Evolutionary conservation across 2,888 invertebrate species (phyloP), one percentile per base, ranked within the genome.

Genomic region (Ormyrus pomaceus): DNA sequence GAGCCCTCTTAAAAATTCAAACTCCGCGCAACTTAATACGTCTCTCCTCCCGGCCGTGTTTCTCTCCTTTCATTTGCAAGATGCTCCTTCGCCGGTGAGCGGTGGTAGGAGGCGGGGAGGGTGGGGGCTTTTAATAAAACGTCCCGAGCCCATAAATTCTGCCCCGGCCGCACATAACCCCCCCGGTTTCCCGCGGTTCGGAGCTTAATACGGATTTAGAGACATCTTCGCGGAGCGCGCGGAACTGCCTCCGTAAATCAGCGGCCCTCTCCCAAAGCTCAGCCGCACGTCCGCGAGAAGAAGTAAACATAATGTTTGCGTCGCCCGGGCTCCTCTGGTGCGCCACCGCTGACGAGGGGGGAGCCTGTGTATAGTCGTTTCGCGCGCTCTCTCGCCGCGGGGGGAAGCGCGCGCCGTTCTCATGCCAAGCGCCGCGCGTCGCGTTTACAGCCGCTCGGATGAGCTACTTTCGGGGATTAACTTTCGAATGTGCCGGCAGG

Each of bases 271-370:
- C 2, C 34, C 34, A 4, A 34, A 50, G 13, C 59, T 51, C 34
- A 45, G 13, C 56, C 19, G 45, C 66, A 19, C 50, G 72, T 69
- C 62, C 71, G 77, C 61, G 69, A 13, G 34, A 62, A 69, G 78
- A 78, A 64, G 81, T 81, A 78, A 81, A 81, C 81, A 78, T 78
- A 78, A 79, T 79, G 79, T 79, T 73, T 73, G 69, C 69, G 13
- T 34, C 34, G 34, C 34, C 34, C 34, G 34, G 34, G 34, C 34
- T 34, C 34, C 4, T 34, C 34, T 34, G 34, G 19, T 19, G 13
- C 4, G 34, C 34, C 0, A 19, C 19, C 19, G 19, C 19, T 19
- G 34, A 34, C 34, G 34, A 34, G 34, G 4, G 34, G 4, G 13
- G 50, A 2, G 55, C 58, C 34, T n/a, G 5, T 68, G 11, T 19